A percentile compares a stretch with the other conserved stretches of the same genome.
Conservation (phyloP, 2,888 invertebrate genomes). For the Trissolcus brochymenae region DNA sequence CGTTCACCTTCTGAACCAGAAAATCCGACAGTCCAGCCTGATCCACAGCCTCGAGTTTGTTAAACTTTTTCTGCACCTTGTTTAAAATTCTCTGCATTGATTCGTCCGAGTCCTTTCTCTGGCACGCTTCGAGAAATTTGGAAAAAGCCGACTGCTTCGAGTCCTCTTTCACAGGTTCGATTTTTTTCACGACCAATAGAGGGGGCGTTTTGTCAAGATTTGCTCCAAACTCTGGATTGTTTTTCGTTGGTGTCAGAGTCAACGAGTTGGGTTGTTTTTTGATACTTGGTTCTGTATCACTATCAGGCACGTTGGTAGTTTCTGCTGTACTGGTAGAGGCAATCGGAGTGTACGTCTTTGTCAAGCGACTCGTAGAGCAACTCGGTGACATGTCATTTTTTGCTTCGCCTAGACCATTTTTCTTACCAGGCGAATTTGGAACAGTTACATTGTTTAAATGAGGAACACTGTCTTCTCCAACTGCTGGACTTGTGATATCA, state of each 20-base stretch:
- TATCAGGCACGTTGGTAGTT: neutral
- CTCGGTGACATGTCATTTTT: too few relatives aligned
- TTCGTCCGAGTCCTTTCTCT: slow-evolving; percentile 58
- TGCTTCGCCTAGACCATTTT: too few relatives aligned
- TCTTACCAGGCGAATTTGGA: too few relatives aligned
- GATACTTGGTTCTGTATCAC: neutral
- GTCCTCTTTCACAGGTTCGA: slow-evolving; percentile 2
- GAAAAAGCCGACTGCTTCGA: slow-evolving; percentile 63
- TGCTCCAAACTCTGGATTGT: neutral
- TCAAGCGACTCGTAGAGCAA: too few relatives aligned
- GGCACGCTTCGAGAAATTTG: slow-evolving; percentile 67
- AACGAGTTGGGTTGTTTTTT: neutral
- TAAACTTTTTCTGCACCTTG: slow-evolving; percentile 66
- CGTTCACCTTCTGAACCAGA: slow-evolving; percentile 52
- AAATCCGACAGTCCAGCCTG: slow-evolving; percentile 7
- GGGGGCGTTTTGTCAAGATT: neutral
- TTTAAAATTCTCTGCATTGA: slow-evolving; percentile 13
- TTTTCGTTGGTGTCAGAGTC: neutral
- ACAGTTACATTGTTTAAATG: too few relatives aligned
- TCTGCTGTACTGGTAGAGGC: too few relatives aligned
- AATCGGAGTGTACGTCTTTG: too few relatives aligned
- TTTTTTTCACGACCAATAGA: neutral
- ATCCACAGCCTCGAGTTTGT: slow-evolving; percentile 60
- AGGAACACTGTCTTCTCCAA: too few relatives aligned
- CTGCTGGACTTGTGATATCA: too few relatives aligned